phyloP scores from a whole-genome alignment of 2,888 invertebrate genomes.

The Tetranychus piercei region DNA sequence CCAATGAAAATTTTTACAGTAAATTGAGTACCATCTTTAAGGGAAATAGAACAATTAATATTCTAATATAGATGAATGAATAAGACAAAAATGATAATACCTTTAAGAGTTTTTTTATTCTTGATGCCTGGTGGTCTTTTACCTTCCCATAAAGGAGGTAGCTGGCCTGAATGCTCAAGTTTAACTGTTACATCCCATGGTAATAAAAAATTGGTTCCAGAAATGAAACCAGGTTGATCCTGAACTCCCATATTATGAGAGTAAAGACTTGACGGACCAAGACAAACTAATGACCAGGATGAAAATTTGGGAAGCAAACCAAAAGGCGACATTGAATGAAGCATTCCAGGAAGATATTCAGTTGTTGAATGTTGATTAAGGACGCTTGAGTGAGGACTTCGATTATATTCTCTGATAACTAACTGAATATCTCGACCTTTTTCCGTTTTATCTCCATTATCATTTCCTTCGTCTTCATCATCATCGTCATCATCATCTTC shows the following conservation, averaged over 20 bases:
- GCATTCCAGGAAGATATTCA: constrained; percentile 77
- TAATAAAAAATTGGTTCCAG: constrained; percentile 68
- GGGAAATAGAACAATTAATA: not conserved
- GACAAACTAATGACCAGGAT: constrained; percentile 72
- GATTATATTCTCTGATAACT: constrained; percentile 21
- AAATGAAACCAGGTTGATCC: constrained; percentile 75
- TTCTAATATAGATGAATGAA: constrained; percentile 7
- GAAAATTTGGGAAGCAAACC: constrained; percentile 62
- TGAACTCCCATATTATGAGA: constrained; percentile 53
- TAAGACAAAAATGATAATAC: constrained; percentile 16
- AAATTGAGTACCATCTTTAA: constrained; percentile 38
- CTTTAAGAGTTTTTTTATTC: constrained; percentile 30
- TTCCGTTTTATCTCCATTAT: not conserved
- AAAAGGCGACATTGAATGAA: constrained; percentile 55
- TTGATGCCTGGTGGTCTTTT: constrained; percentile 26
- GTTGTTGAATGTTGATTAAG: constrained; percentile 44
- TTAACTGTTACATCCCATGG: constrained; percentile 76
- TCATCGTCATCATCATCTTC: not conserved
- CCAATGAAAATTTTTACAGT: constrained; percentile 81
- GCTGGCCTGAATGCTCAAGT: constrained; percentile 31
- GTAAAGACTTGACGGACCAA: constrained; percentile 75
- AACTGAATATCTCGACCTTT: constrained; percentile 7
- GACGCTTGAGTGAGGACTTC: constrained; percentile 12
- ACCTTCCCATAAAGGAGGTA: constrained; percentile 27
- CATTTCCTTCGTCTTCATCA: constrained; percentile 7